Evolutionary conservation across 2,797 vertebrate genomes (phyloP).

Genomic region (Carapus acus): DNA sequence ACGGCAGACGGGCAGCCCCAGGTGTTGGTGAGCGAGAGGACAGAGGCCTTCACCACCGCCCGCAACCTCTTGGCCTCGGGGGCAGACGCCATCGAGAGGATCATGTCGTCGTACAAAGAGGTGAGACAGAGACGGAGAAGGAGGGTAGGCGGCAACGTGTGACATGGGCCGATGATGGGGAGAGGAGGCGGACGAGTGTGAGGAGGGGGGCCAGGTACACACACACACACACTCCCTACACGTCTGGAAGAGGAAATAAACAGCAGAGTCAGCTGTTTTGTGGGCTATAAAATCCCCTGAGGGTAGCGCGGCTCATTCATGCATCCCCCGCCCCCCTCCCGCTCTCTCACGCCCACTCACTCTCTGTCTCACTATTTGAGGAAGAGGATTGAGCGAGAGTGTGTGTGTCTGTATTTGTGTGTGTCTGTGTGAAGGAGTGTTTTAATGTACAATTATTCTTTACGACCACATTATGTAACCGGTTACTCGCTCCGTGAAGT

Average conservation of each 20-base stretch:
- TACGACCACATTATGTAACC: too few relatives aligned
- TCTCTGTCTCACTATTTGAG: slow-evolving; percentile 7
- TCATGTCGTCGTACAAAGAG: slow-evolving; percentile 99
- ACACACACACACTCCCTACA: not conserved
- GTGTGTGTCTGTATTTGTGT: slow-evolving; percentile 29
- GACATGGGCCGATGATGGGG: too few relatives aligned
- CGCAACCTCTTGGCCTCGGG: slow-evolving; percentile 91
- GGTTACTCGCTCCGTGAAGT: too few relatives aligned
- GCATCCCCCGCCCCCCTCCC: slow-evolving; percentile 7
- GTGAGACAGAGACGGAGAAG: slow-evolving; percentile 64
- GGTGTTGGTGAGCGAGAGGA: slow-evolving; percentile 92
- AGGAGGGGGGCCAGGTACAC: not conserved
- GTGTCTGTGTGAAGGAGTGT: slow-evolving; percentile 14
- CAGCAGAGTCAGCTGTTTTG: slow-evolving; percentile 45
- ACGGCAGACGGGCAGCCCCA: slow-evolving; percentile 86
- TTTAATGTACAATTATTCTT: too few relatives aligned
- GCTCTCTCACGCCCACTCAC: slow-evolving; percentile 2
- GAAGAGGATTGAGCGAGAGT: slow-evolving; percentile 49
- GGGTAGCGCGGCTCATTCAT: slow-evolving; percentile 36
- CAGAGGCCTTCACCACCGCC: slow-evolving; percentile 95
- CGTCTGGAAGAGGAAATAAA: slow-evolving; percentile 17
- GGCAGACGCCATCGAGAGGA: slow-evolving; percentile 96
- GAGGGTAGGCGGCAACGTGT: too few relatives aligned
- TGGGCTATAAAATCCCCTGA: slow-evolving; percentile 46
- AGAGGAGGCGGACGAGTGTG: not conserved